Conservation (phyloP, 2,888 invertebrate genomes). For the Rhingia rostrata region DNA sequence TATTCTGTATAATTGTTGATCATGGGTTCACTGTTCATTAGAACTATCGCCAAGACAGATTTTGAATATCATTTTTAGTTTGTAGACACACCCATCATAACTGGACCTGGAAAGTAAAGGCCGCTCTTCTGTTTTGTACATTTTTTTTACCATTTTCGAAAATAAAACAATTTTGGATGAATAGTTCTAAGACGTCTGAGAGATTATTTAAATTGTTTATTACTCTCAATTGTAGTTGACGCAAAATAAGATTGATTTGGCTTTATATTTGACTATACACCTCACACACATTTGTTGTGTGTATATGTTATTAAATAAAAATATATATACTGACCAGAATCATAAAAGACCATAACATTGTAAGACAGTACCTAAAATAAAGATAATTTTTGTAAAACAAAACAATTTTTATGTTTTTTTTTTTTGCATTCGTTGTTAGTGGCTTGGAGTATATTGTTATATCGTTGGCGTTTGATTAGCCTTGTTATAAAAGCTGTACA, state of each 20-base stretch:
- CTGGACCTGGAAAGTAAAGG: background rate
- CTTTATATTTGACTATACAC: slow-evolving; percentile 45
- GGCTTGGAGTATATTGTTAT: background rate
- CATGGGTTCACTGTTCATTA: slow-evolving; percentile 51
- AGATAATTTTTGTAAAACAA: slow-evolving; percentile 58
- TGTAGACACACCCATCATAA: background rate
- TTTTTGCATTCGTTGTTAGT: background rate
- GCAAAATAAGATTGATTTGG: slow-evolving; percentile 34
- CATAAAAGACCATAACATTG: slow-evolving; percentile 58
- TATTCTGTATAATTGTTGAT: slow-evolving; percentile 14
- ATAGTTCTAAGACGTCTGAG: slow-evolving; percentile 13
- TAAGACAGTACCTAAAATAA: slow-evolving; percentile 70
- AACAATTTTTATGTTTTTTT: background rate
- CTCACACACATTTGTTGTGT: slow-evolving; percentile 4
- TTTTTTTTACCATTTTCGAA: background rate
- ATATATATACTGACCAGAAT: slow-evolving; percentile 39
- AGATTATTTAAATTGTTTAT: background rate
- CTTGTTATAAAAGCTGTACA: no score
- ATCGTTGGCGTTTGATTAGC: no score
- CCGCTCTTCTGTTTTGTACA: slow-evolving; percentile 1
- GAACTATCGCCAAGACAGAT: slow-evolving; percentile 51
- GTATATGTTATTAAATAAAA: background rate
- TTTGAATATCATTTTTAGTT: slow-evolving; percentile 52
- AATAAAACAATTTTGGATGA: background rate
- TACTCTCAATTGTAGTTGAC: slow-evolving; percentile 18